Evolutionary conservation across 2,113 vertebrate genomes (phyloP).

Genomic region (Pachycephala philippinensis): DNA sequence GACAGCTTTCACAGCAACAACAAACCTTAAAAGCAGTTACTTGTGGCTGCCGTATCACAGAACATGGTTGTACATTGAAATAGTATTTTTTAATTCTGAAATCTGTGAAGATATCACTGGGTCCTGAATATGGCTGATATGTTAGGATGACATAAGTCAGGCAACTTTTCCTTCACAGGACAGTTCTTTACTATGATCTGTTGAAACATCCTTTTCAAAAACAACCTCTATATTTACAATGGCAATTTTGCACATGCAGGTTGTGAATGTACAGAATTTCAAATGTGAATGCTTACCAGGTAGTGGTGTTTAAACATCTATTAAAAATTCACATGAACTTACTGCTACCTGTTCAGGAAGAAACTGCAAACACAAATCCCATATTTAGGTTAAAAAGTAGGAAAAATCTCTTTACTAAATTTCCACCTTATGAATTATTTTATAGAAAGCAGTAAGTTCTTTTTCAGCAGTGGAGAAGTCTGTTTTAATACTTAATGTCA

Average conservation of each 20-base stretch:
- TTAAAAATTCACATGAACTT: background rate
- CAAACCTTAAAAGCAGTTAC: background rate
- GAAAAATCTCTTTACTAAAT: background rate
- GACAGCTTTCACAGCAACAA: background rate
- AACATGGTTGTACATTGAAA: background rate
- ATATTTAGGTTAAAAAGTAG: background rate
- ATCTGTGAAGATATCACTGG: background rate
- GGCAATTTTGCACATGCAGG: background rate
- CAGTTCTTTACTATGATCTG: background rate
- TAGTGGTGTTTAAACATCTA: background rate
- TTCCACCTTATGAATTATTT: background rate
- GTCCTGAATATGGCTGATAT: background rate
- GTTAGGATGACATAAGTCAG: background rate
- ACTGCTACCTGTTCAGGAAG: background rate
- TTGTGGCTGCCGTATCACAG: background rate
- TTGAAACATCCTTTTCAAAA: background rate
- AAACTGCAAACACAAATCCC: background rate
- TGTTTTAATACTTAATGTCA: slow-evolving; percentile 28
- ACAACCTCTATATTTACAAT: background rate
- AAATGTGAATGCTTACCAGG: background rate
- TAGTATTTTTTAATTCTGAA: background rate
- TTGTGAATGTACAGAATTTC: background rate
- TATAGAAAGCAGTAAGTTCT: background rate
- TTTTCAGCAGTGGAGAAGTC: background rate
- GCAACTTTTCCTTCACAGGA: background rate